These are phyloP conservation scores for Leptonema lineaticorne DNA, from an alignment of 1,140 invertebrate species.

Conservation along the genomic window DNA sequence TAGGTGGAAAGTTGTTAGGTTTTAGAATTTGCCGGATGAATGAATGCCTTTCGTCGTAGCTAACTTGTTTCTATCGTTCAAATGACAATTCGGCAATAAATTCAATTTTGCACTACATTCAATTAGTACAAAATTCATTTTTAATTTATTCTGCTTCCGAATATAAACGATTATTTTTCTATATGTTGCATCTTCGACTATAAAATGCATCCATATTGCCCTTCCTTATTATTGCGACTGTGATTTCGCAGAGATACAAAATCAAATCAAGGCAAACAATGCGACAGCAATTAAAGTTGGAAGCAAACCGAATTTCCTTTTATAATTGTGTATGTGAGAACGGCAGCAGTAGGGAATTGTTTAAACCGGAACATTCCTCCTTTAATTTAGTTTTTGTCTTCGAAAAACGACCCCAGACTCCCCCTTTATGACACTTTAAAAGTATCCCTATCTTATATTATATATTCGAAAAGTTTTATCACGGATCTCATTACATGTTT, in stretches of 20 bases:
- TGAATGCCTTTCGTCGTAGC: conserved; percentile 6
- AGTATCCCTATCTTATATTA: background rate
- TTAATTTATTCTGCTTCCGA: too few species aligned
- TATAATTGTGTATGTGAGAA: conserved; percentile 35
- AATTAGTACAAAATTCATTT: too few species aligned
- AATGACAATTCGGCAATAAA: background rate
- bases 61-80: too few species aligned
- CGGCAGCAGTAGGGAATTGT: background rate
- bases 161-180: too few species aligned
- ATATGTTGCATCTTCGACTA: conserved; percentile 23
- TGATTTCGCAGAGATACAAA: conserved; percentile 42
- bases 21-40: conserved; percentile 42
- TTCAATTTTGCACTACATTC: background rate
- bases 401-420: background rate
- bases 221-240: conserved; percentile 34
- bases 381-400: conserved; percentile 7
- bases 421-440: background rate
- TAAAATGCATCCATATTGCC: conserved; percentile 38
- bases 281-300: conserved; percentile 42
- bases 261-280: conserved; percentile 43
- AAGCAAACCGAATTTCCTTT: conserved; percentile 41
- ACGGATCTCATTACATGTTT: too few species aligned
- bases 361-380: conserved; percentile 7
- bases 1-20: conserved; percentile 40
- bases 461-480: background rate